phyloP scores from a whole-genome alignment of 1,140 invertebrate genomes.

The Monomorium pharaonis region DNA sequence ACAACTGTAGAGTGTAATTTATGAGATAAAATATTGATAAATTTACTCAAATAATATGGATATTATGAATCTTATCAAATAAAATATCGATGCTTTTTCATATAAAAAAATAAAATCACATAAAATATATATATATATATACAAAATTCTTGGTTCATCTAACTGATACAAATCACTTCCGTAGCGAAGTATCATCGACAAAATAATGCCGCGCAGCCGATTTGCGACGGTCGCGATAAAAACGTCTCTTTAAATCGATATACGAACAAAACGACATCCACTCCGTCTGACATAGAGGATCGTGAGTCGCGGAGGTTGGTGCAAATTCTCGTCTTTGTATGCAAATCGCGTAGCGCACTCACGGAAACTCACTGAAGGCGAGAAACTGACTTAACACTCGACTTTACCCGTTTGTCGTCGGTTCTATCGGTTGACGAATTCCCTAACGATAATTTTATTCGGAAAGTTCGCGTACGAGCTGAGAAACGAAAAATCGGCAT shows the following conservation, averaged over 20 bases:
- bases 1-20: not conserved
- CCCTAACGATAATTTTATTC: slow-evolving; percentile 77
- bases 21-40: slow-evolving; percentile 11
- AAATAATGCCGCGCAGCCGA: slow-evolving; percentile 26
- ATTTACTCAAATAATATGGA: not conserved
- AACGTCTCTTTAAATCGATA: slow-evolving; percentile 61
- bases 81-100: too few relatives aligned
- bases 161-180: not conserved
- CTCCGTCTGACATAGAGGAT: slow-evolving; percentile 27
- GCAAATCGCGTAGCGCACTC: slow-evolving; percentile 70
- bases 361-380: slow-evolving; percentile 55
- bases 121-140: slow-evolving; percentile 1
- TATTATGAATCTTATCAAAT: not conserved
- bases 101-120: too few relatives aligned
- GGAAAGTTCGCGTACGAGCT: slow-evolving; percentile 62
- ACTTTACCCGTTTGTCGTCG: slow-evolving; percentile 58
- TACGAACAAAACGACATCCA: slow-evolving; percentile 58
- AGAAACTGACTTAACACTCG: slow-evolving; percentile 66
- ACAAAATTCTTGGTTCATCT: not conserved
- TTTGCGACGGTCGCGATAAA: slow-evolving; percentile 27
- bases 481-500: slow-evolving; percentile 36
- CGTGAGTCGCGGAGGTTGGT: slow-evolving; percentile 9
- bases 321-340: slow-evolving; percentile 65
- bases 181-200: not conserved
- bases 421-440: slow-evolving; percentile 76